These are phyloP conservation scores for Phragmatobia fuliginosa DNA, from an alignment of 2,888 invertebrate species.

Conservation along the genomic window DNA sequence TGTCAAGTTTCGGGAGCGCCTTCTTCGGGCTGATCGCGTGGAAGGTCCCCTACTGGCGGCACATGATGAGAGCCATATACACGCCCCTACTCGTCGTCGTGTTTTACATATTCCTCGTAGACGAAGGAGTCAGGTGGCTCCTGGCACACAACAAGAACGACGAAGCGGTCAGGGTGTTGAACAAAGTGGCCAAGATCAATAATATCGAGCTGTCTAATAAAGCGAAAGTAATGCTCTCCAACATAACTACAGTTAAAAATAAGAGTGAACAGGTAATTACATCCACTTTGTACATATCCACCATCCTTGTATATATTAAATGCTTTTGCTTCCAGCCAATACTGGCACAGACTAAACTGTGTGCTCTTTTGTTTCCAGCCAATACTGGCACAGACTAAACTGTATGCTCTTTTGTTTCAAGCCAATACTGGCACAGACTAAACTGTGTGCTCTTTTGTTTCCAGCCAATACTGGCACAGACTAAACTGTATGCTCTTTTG, in stretches of 20 bases:
- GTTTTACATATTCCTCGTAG: conserved; percentile 90
- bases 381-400: not conserved
- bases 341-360: not conserved
- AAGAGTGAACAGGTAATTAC: conserved; percentile 63
- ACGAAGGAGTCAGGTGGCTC: conserved; percentile 94
- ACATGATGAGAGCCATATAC: conserved; percentile 89
- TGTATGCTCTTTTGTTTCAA: too few species aligned
- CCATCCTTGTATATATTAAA: too few species aligned
- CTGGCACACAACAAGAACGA: conserved; percentile 89
- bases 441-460: not conserved
- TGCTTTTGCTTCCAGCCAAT: not conserved
- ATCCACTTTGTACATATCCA: not conserved
- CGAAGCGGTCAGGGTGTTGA: conserved; percentile 88
- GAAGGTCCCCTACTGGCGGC: conserved; percentile 90
- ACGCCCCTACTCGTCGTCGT: conserved; percentile 90
- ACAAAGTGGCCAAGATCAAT: conserved; percentile 89
- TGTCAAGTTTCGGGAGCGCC: conserved; percentile 88
- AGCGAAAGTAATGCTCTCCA: conserved; percentile 78
- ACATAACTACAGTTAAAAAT: conserved; percentile 66
- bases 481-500: not conserved
- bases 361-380: not conserved
- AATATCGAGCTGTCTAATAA: conserved; percentile 86
- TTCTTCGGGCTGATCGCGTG: conserved; percentile 90
- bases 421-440: not conserved
- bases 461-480: not conserved